These are phyloP conservation scores for Penaeus monodon DNA, from an alignment of 2,888 invertebrate species.

Conservation along the genomic window DNA sequence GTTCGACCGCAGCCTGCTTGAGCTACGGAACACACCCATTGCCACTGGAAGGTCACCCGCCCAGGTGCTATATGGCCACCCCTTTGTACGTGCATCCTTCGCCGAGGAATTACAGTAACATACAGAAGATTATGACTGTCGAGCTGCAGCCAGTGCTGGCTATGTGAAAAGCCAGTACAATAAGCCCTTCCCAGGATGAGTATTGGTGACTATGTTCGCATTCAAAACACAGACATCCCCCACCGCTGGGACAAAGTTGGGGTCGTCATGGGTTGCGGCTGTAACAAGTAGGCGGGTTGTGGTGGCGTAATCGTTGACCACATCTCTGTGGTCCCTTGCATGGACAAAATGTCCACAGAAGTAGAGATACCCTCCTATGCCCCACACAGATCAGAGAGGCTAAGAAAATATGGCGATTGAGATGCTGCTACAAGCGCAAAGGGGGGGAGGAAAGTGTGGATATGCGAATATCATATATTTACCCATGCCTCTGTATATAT, in stretches of 20 bases:
- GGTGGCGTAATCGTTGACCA: constrained; percentile 6
- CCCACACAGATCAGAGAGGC: background rate
- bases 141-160: background rate
- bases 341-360: background rate
- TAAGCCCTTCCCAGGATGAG: constrained; percentile 8
- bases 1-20: constrained; percentile 14
- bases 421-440: background rate
- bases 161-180: constrained; percentile 4
- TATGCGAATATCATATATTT: background rate
- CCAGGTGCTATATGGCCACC: constrained; percentile 18
- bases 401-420: background rate
- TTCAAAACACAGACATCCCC: constrained; percentile 8
- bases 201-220: background rate
- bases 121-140: constrained; percentile 21
- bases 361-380: background rate
- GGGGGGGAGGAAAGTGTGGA: background rate
- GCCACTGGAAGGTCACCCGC: constrained; percentile 7
- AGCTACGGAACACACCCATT: constrained; percentile 13
- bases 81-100: constrained; percentile 19
- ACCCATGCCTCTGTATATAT: no score
- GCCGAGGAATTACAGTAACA: constrained; percentile 9
- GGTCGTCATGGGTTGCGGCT: constrained; percentile 4
- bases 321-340: background rate
- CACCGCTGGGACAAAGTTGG: constrained; percentile 32
- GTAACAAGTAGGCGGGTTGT: constrained; percentile 2